A percentile compares a stretch with the other conserved stretches of the same genome.
phyloP scores from a whole-genome alignment of 2,113 vertebrate species.

The Pimephales promelas region DNA sequence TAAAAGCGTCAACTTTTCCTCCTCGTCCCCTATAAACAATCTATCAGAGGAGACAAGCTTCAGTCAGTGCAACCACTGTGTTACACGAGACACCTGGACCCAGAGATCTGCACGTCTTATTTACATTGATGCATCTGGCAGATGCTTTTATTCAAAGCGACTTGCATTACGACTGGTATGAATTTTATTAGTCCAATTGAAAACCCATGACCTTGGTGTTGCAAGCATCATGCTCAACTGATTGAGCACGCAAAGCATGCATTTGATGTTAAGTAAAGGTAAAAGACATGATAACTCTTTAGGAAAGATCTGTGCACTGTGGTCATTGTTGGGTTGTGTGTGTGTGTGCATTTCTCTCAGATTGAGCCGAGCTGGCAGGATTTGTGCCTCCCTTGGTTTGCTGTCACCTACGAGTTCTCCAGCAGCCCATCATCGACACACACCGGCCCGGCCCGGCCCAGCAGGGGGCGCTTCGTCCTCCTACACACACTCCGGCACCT shows the following conservation, averaged over 20 bases:
- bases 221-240: neutral
- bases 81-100: neutral
- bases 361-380: constrained; percentile 85
- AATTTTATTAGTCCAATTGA: neutral
- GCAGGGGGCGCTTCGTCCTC: constrained; percentile 79
- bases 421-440: constrained; percentile 77
- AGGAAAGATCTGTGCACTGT: constrained; percentile 8
- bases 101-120: neutral
- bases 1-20: neutral
- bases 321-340: neutral
- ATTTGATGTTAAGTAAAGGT: neutral
- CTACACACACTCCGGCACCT: constrained; percentile 67
- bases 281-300: neutral
- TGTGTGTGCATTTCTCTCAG: constrained; percentile 61
- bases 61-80: neutral
- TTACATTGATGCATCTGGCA: neutral
- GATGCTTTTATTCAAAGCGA: neutral
- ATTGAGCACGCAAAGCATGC: neutral
- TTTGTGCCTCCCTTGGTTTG: constrained; percentile 75
- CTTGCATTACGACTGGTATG: neutral
- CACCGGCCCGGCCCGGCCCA: constrained; percentile 67
- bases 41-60: neutral
- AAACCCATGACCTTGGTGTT: neutral
- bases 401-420: constrained; percentile 75
- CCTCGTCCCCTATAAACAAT: neutral